Conservation (phyloP, 2,888 invertebrate species). For the Yponomeuta cagnagella region DNA sequence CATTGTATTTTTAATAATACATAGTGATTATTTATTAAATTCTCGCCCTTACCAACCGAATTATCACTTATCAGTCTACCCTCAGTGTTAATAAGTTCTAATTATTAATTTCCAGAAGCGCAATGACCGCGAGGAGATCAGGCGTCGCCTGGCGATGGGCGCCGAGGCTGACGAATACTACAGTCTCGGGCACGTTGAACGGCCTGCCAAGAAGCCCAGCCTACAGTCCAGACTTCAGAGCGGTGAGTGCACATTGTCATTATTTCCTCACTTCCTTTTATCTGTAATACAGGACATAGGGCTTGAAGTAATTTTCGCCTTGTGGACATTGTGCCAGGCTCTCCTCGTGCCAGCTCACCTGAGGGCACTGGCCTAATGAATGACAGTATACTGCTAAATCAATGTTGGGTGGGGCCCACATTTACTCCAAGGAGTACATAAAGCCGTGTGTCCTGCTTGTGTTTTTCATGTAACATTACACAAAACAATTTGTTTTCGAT, state of each 20-base stretch:
- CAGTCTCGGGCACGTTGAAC: constrained; percentile 75
- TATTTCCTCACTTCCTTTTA: neutral
- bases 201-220: constrained; percentile 89
- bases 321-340: too few relatives aligned
- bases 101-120: constrained; percentile 80
- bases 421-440: too few relatives aligned
- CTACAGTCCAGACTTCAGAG: constrained; percentile 91
- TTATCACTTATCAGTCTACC: neutral
- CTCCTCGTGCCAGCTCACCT: too few relatives aligned
- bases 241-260: constrained; percentile 69
- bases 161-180: constrained; percentile 85
- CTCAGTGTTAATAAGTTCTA: neutral
- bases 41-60: neutral
- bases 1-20: constrained; percentile 9
- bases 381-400: too few relatives aligned
- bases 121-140: constrained; percentile 94
- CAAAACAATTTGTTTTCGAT: too few relatives aligned
- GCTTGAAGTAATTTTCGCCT: too few relatives aligned
- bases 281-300: too few relatives aligned
- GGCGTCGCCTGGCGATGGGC: constrained; percentile 90
- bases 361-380: too few relatives aligned
- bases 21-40: neutral
- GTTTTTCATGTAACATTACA: neutral
- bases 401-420: too few relatives aligned
- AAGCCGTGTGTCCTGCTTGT: too few relatives aligned